Percentiles rank a stretch among this genome's conserved stretches.
These are phyloP conservation scores for Oxygymnocypris stewartii DNA, from an alignment of 2,113 vertebrate genomes.

Conservation along the genomic window DNA sequence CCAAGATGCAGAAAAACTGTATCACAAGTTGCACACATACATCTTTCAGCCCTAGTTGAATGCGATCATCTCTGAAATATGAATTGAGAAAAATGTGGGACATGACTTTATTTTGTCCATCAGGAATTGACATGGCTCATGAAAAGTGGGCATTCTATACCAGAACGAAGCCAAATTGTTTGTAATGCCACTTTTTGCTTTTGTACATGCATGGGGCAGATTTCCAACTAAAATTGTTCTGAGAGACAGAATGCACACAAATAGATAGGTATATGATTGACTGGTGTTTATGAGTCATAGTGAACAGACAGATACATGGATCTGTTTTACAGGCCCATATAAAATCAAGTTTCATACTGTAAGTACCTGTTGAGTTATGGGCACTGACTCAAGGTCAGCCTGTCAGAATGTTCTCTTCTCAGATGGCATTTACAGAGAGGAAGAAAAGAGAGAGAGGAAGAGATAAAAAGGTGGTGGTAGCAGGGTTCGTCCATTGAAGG, in stretches of 20 bases:
- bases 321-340: constrained; percentile 44
- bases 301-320: constrained; percentile 37
- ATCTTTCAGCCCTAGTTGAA: too few species aligned
- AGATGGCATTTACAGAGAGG: constrained; percentile 53
- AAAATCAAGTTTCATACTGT: constrained; percentile 36
- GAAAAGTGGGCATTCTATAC: neutral
- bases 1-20: too few species aligned
- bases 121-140: neutral
- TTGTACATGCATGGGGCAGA: neutral
- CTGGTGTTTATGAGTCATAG: constrained; percentile 41
- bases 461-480: constrained; percentile 42
- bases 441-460: constrained; percentile 29
- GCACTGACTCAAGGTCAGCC: constrained; percentile 44
- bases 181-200: neutral
- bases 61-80: neutral
- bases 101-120: neutral
- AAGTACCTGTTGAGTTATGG: constrained; percentile 50
- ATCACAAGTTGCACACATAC: too few species aligned
- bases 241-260: constrained; percentile 1
- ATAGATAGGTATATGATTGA: constrained; percentile 36
- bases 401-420: constrained; percentile 51
- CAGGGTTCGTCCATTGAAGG: constrained; percentile 28
- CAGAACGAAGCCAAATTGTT: neutral
- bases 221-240: neutral
- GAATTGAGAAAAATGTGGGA: neutral